Conservation (phyloP, 2,888 invertebrate species). For the Urechis unicinctus region DNA sequence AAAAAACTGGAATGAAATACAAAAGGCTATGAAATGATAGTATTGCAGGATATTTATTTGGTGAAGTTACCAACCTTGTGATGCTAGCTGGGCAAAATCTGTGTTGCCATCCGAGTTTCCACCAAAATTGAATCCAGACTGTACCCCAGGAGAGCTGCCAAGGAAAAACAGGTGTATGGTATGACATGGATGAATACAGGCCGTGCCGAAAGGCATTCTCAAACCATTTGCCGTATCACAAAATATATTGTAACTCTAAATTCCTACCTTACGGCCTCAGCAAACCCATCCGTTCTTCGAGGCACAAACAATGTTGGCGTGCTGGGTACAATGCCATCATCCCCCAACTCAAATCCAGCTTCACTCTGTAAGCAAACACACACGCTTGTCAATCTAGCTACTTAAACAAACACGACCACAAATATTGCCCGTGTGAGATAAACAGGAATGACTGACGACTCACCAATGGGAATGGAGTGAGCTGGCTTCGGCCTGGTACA, state of each 20-base stretch:
- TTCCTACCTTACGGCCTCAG: conserved; percentile 66
- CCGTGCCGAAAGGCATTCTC: not conserved
- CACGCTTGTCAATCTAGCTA: too few relatives aligned
- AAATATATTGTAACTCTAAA: too few relatives aligned
- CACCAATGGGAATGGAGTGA: conserved; percentile 41
- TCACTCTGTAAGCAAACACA: conserved; percentile 39
- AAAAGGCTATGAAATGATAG: too few relatives aligned
- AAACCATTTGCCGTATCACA: not conserved
- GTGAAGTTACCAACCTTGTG: conserved; percentile 55
- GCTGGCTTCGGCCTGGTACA: conserved; percentile 21
- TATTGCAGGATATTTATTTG: too few relatives aligned
- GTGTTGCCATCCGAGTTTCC: conserved; percentile 45
- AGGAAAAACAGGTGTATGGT: too few relatives aligned
- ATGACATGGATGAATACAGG: not conserved
- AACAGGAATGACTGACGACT: conserved; percentile 22
- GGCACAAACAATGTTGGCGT: conserved; percentile 82
- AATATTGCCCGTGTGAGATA: conserved; percentile 6
- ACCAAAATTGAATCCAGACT: conserved; percentile 34
- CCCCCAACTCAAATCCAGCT: conserved; percentile 62
- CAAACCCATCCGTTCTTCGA: conserved; percentile 76
- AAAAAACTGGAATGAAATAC: too few relatives aligned
- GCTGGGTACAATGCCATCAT: conserved; percentile 79
- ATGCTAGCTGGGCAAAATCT: conserved; percentile 53
- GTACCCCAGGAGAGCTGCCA: conserved; percentile 72
- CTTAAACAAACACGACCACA: not conserved